Percentiles rank a stretch among this genome's conserved stretches.
phyloP scores from a whole-genome alignment of 2,888 invertebrate species.

The Lypha dubia region DNA sequence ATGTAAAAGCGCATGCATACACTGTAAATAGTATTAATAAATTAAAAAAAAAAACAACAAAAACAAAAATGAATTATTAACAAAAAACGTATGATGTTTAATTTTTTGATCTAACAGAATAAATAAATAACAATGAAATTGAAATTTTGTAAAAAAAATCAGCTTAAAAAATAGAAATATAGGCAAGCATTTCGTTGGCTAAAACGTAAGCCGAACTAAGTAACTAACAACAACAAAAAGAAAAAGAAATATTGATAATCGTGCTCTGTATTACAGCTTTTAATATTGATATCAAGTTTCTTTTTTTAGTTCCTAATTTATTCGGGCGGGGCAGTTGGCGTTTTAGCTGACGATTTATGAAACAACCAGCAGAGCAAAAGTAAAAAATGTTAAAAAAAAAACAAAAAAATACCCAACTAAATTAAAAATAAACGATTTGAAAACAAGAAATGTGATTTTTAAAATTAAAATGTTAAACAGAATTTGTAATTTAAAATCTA shows the following conservation, averaged over 20 bases:
- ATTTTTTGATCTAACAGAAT: slow-evolving; percentile 53
- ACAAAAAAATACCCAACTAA: slow-evolving; percentile 58
- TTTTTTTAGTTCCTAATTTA: background rate
- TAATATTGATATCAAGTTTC: background rate
- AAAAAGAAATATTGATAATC: background rate
- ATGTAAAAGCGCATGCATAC: slow-evolving; percentile 56
- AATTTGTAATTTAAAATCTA: slow-evolving; percentile 41
- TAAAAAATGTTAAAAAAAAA: slow-evolving; percentile 64
- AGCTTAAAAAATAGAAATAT: slow-evolving; percentile 70
- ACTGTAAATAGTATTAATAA: slow-evolving; percentile 80
- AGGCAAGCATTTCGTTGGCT: slow-evolving; percentile 26
- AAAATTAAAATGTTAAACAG: slow-evolving; percentile 73
- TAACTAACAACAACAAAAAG: too few species aligned
- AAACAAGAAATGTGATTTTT: slow-evolving; percentile 82
- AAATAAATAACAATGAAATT: slow-evolving; percentile 73
- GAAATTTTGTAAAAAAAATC: slow-evolving; percentile 70
- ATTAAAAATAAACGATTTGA: slow-evolving; percentile 75
- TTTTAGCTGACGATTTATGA: background rate
- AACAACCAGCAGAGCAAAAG: slow-evolving; percentile 51
- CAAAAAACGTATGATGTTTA: slow-evolving; percentile 39
- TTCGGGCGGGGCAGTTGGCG: too few species aligned
- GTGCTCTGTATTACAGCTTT: background rate
- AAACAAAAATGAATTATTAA: background rate
- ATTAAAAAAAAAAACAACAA: slow-evolving; percentile 40
- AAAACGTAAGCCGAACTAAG: slow-evolving; percentile 42